Evolutionary conservation across 92 coral and sea anemone genomes (phyloP).

Genomic region (Epizoanthus rinbou): DNA sequence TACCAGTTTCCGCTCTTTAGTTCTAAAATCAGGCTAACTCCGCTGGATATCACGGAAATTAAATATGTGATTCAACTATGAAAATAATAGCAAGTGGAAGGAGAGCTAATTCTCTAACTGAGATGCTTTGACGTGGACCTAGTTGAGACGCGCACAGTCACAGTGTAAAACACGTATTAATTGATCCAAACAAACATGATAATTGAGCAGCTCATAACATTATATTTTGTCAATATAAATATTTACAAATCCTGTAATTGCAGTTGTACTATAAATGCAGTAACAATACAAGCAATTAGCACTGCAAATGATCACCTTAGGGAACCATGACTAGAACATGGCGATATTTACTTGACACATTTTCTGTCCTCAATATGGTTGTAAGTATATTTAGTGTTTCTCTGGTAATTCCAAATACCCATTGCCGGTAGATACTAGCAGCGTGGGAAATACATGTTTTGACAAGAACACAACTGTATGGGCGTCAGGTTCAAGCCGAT

Average conservation of each 20-base stretch:
- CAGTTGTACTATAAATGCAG: neutral
- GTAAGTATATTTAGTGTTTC: too few relatives aligned
- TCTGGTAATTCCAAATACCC: too few relatives aligned
- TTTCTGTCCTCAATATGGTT: too few relatives aligned
- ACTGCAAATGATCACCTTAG: slow-evolving; percentile 24
- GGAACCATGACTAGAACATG: neutral
- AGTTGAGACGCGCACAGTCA: too few relatives aligned
- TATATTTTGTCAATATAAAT: slow-evolving; percentile 5
- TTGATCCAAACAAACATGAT: neutral
- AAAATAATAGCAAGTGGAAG: neutral
- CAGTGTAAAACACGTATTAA: neutral
- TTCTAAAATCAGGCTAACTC: neutral
- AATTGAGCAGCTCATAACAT: neutral
- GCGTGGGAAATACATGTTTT: too few relatives aligned
- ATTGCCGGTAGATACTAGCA: too few relatives aligned
- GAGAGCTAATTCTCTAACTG: neutral
- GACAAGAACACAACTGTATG: too few relatives aligned
- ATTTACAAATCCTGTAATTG: neutral
- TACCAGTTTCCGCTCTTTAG: slow-evolving; percentile 1
- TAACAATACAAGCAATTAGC: slow-evolving; percentile 27
- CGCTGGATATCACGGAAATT: neutral
- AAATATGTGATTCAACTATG: neutral
- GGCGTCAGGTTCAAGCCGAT: too few relatives aligned
- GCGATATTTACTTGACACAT: neutral
- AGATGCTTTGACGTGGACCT: too few relatives aligned